These are phyloP conservation scores for Bryconaethiops microstoma DNA, from an alignment of 2,797 vertebrate genomes.

Conservation along the genomic window DNA sequence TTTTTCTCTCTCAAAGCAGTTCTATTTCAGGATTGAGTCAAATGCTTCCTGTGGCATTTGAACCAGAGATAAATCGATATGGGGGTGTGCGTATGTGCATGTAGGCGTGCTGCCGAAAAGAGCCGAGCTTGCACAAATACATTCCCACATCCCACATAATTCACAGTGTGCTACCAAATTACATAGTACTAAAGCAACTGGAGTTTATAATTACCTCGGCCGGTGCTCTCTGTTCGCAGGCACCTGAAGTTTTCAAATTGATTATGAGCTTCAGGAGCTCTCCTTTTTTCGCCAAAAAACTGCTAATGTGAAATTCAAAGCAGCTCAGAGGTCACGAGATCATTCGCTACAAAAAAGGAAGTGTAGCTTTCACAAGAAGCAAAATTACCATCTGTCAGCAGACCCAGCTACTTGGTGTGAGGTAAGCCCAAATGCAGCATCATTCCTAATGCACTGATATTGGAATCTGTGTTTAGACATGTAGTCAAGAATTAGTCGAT, in stretches of 20 bases:
- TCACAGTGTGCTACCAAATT: neutral
- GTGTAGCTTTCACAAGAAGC: neutral
- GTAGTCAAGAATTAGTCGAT: neutral
- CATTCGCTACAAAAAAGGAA: neutral
- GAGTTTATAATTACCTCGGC: constrained; percentile 18
- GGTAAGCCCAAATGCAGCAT: neutral
- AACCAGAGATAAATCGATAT: constrained; percentile 10
- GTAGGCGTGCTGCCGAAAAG: neutral
- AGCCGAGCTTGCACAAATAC: constrained; percentile 24
- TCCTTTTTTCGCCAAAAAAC: neutral
- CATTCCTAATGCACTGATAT: neutral
- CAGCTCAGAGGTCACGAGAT: neutral
- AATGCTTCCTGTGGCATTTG: constrained; percentile 22
- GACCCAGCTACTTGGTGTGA: neutral
- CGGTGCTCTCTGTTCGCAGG: constrained; percentile 1
- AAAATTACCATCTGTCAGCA: constrained; percentile 14
- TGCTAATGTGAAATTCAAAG: constrained; percentile 12
- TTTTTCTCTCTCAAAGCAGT: neutral
- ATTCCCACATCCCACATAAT: neutral
- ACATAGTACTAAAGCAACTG: constrained; percentile 19
- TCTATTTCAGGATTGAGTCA: neutral
- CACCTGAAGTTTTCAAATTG: constrained; percentile 3
- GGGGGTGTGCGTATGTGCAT: neutral
- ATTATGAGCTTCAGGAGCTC: neutral
- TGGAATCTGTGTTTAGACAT: neutral